Conservation (phyloP, 2,113 vertebrate genomes). For the Entosphenus tridentatus region DNA sequence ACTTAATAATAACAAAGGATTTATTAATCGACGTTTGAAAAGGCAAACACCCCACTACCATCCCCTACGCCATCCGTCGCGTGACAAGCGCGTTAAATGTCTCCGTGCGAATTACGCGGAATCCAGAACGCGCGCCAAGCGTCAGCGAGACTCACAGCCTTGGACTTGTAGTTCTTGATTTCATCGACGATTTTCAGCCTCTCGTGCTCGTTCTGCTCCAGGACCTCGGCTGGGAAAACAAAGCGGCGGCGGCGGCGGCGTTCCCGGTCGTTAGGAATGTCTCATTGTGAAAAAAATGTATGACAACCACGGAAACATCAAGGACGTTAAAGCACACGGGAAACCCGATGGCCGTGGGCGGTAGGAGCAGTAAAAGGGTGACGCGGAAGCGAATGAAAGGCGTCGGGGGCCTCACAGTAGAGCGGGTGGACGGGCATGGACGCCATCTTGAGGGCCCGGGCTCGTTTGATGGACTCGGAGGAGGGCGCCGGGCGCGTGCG, state of each 20-base stretch:
- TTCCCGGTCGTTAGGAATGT: not conserved
- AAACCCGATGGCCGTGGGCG: no score
- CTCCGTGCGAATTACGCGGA: no score
- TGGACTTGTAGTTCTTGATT: constrained; percentile 56
- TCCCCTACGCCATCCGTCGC: no score
- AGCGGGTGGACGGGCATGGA: constrained; percentile 52
- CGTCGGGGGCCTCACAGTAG: constrained; percentile 31
- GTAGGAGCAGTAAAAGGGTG: no score
- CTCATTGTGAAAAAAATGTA: not conserved
- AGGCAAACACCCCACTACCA: no score
- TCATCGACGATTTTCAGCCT: constrained; percentile 51
- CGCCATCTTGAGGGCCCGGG: constrained; percentile 39
- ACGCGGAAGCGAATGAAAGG: no score
- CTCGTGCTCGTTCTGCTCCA: constrained; percentile 45
- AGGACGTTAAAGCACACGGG: no score
- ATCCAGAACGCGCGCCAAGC: accelerated
- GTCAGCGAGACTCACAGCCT: constrained; percentile 32
- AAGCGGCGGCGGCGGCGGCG: not conserved
- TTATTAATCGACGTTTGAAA: no score
- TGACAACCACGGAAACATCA: no score
- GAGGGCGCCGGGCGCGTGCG: constrained; percentile 55
- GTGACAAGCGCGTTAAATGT: no score
- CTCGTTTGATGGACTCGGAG: constrained; percentile 56
- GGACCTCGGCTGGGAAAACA: no score
- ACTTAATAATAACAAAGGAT: no score